Conservation (phyloP, 1,140 invertebrate genomes). For the Rhopalosiphum maidis region DNA sequence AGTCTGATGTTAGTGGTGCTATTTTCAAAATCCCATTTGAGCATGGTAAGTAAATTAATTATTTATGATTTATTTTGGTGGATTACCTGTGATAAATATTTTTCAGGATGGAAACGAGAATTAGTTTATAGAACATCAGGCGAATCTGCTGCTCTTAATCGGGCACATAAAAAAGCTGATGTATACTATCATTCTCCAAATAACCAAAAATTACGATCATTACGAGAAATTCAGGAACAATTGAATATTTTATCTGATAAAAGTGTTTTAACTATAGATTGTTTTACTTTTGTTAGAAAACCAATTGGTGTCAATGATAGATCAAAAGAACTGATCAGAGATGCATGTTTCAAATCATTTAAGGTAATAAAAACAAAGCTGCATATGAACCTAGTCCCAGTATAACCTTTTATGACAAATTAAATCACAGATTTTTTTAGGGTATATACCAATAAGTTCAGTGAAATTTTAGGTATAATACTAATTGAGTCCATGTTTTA, state of each 20-base stretch:
- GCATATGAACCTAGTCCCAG: no score
- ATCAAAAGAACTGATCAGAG: conserved; percentile 63
- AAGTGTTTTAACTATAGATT: conserved; percentile 69
- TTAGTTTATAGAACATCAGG: conserved; percentile 72
- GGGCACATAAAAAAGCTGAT: conserved; percentile 68
- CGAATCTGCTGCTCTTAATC: conserved; percentile 60
- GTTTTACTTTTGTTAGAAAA: conserved; percentile 81
- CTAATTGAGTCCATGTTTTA: no score
- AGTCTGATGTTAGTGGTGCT: no score
- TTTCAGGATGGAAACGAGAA: conserved; percentile 75
- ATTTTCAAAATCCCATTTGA: conserved; percentile 72
- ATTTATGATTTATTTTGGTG: neutral
- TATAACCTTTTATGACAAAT: no score
- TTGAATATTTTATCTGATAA: conserved; percentile 62
- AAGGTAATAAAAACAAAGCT: neutral
- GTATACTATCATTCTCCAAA: conserved; percentile 78
- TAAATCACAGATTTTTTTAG: no score
- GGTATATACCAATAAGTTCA: no score
- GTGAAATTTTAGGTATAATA: no score
- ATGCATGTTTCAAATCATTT: conserved; percentile 38
- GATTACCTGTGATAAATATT: neutral
- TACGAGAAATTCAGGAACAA: conserved; percentile 68
- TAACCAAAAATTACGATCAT: conserved; percentile 76
- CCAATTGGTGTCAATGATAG: conserved; percentile 73
- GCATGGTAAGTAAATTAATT: conserved; percentile 62